Base-by-base conservation (phyloP, 1,140 invertebrate species). In the Meloidogyne floridensis region DNA sequence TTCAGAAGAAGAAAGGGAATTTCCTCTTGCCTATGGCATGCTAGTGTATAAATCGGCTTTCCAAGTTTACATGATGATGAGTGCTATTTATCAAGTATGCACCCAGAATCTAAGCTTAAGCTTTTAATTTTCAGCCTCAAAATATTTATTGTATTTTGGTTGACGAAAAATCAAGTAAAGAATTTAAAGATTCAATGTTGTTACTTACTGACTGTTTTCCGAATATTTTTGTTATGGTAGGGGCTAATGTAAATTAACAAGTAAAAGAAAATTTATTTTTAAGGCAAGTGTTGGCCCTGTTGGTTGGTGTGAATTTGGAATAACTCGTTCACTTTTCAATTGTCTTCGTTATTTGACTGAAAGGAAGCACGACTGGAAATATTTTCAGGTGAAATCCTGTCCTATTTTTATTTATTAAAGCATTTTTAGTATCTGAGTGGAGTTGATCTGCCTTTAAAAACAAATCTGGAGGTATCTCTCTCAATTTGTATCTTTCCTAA, bases 101-200 rank as follows among this genome's bases (percentile, higher is more conserved):
- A 2, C 32, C 2, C 2, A 32, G 32, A 32, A 32, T 32, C 32
- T 32, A 32, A 32, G 32, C 32, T 32, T 32, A 32, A 32, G 1
- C 2, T 7, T 65, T 65, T 65, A n/a, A 15, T 65, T 65, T 65
- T 65, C 83, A 87, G n/a, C 87, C 87, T 32, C 87, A 88, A 80
- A 89, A 88, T 75, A 56, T 76, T n/a, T 88, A 84, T 74, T 88
- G 87, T 54, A 81, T 88, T 32, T 80, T 85, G 51, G 81, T 88
- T 2, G 87, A 88, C 75, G 83, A 75, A n/a, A 80, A 84, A n/a
- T 56, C 77, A 42, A 53, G 70, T 18, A 65, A 81, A 18, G 71
- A 83, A 18, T 87, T 86, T 76, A 88, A 89, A 53, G 20, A 77
- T 11, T n/a, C 72, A 11, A 87, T 87, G 75, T 47, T 81, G 32